Evolutionary conservation across 2,888 invertebrate species (phyloP), one percentile per base, ranked within the genome.

Genomic region (Diadegma fenestrale): DNA sequence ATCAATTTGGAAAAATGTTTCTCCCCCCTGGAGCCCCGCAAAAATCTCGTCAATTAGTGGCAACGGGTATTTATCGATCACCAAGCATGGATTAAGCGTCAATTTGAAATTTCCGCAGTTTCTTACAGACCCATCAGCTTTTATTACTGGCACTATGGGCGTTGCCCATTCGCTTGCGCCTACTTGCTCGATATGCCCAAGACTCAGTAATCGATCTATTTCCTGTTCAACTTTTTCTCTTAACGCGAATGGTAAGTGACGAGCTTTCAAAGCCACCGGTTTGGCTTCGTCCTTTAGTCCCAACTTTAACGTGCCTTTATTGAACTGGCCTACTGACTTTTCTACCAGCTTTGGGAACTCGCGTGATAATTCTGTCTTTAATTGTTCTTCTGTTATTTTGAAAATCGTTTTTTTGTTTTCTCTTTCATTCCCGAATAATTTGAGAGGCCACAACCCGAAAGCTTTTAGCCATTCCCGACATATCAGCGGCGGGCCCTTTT

Each of bases 191-290:
- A 45, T 45, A 12, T 45, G 45, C 10, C 45, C 14, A 3, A 45
- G 45, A 45, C 4, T 30, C 30, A 30, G 30, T 30, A 30, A 30
- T 30, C 30, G 30, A 30, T 30, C 30, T 30, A 30, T 10, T 45
- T 45, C 45, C 14, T 45, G 7, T 58, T 26, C 22, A 22, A 58
- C 58, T 26, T 58, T 58, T 26, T 10, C 26, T 58, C 22, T 58
- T 3, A 14, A 58, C 58, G 26, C 58, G 4, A 58, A 58, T 2
- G 22, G 45, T 14, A 45, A 12, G 45, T 45, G 45, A 69, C 69
- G 69, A 3, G 69, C 69, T 17, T 71, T 71, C 48, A 51, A 71
- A 1, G 33, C 51, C 26, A 71, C 51, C 17, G 71, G 71, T n/a
- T 71, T 71, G 7, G n/a, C 51, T 8, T 48, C 69, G 30, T 71